These are phyloP conservation scores for Siniperca obscura DNA, from an alignment of 2,797 vertebrate species.

Conservation along the genomic window DNA sequence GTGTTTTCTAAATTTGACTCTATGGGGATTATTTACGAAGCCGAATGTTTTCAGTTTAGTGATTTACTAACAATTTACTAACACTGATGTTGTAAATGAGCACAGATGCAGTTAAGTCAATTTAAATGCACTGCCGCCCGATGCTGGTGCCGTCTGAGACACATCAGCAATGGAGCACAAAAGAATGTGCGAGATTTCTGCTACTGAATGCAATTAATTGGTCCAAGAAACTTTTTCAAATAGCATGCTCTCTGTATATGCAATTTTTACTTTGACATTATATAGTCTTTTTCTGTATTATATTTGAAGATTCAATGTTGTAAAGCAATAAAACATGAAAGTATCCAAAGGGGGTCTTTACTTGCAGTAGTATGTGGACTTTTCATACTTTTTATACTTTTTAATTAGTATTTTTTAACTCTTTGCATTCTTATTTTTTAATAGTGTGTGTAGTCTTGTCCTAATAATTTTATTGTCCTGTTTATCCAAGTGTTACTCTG, in stretches of 20 bases:
- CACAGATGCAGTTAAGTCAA: constrained; percentile 52
- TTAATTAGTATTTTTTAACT: too few relatives aligned
- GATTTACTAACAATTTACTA: constrained; percentile 18
- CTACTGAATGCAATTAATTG: neutral
- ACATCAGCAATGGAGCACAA: constrained; percentile 35
- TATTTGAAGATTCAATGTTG: neutral
- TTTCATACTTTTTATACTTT: neutral
- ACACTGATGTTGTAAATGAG: constrained; percentile 47
- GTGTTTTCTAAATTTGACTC: constrained; percentile 35
- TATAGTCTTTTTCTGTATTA: neutral
- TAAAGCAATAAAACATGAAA: neutral
- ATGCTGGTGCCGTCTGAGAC: constrained; percentile 25
- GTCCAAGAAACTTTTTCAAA: constrained; percentile 1
- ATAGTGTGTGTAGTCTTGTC: too few relatives aligned
- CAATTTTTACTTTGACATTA: neutral
- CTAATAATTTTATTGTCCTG: too few relatives aligned
- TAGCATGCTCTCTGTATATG: neutral
- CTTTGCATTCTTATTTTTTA: too few relatives aligned
- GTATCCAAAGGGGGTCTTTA: neutral
- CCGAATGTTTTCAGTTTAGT: constrained; percentile 39
- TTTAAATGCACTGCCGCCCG: constrained; percentile 44
- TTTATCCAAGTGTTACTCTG: too few relatives aligned
- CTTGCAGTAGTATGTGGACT: neutral
- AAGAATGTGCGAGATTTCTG: constrained; percentile 6
- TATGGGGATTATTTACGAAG: constrained; percentile 41